These are phyloP conservation scores for Tenthredo mesomela DNA, from an alignment of 2,888 invertebrate species.

Conservation along the genomic window DNA sequence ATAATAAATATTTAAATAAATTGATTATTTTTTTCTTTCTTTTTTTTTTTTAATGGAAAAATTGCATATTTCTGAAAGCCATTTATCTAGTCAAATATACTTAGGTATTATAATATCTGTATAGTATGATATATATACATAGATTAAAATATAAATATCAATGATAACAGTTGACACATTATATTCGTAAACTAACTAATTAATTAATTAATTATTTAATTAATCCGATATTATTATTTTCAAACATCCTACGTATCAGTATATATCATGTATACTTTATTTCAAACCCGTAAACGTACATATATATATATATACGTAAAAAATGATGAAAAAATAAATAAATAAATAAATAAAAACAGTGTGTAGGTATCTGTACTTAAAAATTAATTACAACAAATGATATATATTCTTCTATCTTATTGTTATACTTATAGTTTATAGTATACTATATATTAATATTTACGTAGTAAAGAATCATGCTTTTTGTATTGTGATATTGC, in stretches of 20 bases:
- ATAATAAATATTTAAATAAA: not conserved
- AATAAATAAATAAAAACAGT: not conserved
- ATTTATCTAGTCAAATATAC: constrained; percentile 26
- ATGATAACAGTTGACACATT: too few relatives aligned
- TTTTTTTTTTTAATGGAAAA: not conserved
- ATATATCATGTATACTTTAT: not conserved
- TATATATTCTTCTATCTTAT: not conserved
- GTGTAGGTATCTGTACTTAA: too few relatives aligned
- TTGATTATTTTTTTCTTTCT: not conserved
- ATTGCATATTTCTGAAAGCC: constrained; percentile 20
- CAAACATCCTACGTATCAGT: not conserved
- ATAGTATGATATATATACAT: not conserved
- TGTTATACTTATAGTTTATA: not conserved
- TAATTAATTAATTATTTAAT: not conserved
- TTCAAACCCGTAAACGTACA: not conserved
- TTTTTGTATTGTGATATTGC: constrained; percentile 39
- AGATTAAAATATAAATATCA: not conserved
- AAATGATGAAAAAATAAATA: not conserved
- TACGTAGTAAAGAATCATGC: constrained; percentile 22
- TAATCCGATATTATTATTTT: not conserved
- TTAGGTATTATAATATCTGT: not conserved
- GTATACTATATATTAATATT: not conserved
- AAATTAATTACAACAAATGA: not conserved
- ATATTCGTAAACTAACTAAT: not conserved
- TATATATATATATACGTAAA: not conserved